These are phyloP conservation scores for Nemoura dubitans DNA, from an alignment of 2,888 invertebrate species.

Conservation along the genomic window DNA sequence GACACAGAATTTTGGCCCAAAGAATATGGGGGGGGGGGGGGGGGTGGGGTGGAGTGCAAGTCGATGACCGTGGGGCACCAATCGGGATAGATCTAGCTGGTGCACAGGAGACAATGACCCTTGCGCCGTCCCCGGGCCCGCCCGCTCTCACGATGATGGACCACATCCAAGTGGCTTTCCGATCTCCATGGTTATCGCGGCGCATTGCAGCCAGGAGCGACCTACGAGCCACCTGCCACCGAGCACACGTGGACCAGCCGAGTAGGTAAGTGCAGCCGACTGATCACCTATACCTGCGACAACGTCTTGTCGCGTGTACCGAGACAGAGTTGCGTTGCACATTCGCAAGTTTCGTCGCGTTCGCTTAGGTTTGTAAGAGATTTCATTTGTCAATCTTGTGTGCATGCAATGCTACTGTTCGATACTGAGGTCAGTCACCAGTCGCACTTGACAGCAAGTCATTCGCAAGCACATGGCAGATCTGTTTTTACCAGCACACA, in stretches of 20 bases:
- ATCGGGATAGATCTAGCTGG: not conserved
- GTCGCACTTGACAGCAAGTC: not conserved
- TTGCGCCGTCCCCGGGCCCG: not conserved
- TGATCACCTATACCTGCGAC: not conserved
- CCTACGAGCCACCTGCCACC: not conserved
- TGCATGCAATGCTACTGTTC: not conserved
- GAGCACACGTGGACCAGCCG: not conserved
- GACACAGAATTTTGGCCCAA: not conserved
- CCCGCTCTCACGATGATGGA: not conserved
- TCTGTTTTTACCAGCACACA: too few species aligned
- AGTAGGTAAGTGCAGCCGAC: not conserved
- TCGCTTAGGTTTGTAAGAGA: not conserved
- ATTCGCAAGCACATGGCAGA: too few species aligned
- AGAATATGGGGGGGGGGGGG: not conserved
- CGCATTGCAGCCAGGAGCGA: not conserved
- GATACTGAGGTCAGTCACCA: not conserved
- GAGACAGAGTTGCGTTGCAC: not conserved
- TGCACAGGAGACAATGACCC: constrained; percentile 7
- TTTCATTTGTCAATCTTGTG: not conserved
- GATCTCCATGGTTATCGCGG: not conserved
- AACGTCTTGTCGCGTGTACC: not conserved
- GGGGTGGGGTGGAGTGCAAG: not conserved
- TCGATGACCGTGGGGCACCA: constrained; percentile 7
- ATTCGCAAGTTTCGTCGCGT: not conserved
- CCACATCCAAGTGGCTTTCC: not conserved